Evolutionary conservation across 2,113 vertebrate species (phyloP), one percentile per base, ranked within the genome.

Genomic region (Vicugna pacos): DNA sequence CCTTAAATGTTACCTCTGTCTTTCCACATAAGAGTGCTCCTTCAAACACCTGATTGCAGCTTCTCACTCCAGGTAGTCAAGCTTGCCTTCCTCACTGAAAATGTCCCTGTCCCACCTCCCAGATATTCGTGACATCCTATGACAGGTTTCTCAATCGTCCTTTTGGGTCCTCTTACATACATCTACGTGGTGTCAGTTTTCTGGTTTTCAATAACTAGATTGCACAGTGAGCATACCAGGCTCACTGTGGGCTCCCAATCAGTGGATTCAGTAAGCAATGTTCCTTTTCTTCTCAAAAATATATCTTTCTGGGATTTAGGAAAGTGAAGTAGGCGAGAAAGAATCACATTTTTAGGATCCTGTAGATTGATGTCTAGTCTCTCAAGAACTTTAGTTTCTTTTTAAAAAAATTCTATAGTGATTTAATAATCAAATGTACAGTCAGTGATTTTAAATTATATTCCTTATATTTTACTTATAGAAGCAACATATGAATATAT

Each of bases 401-500:
- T 83, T 83, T 83, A 5, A 11, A 60, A 85, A 93, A 69, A 24
- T 48, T 56, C n/a, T 87, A 54, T 10, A 83, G 1, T 73, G 7
- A 64, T 73, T 50, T 77, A n/a, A 87, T 48, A 92, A 92, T 58
- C 42, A 83, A 94, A 52, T 6, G n/a, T 89, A 42, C 5, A 67
- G 5, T 52, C 12, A 28, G 19, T 67, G 30, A 93, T 30, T 90
- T 90, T 91, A 16, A 73, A 46, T 67, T 77, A 79, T 48, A 75
- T 46, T n/a, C 46, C n/a, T 88, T 83, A 32, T n/a, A 86, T 95
- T 93, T 91, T 76, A 82, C 42, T 85, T 58, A 85, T 0, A 46
- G 20, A 73, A 92, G 48, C 16, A 92, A 58, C 22, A 76, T n/a
- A 60, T 11, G 30, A 72, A 86, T 64, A 50, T 64, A 84, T 26